Evolutionary conservation across 2,888 invertebrate genomes (phyloP).

Genomic region (Clanis bilineata): DNA sequence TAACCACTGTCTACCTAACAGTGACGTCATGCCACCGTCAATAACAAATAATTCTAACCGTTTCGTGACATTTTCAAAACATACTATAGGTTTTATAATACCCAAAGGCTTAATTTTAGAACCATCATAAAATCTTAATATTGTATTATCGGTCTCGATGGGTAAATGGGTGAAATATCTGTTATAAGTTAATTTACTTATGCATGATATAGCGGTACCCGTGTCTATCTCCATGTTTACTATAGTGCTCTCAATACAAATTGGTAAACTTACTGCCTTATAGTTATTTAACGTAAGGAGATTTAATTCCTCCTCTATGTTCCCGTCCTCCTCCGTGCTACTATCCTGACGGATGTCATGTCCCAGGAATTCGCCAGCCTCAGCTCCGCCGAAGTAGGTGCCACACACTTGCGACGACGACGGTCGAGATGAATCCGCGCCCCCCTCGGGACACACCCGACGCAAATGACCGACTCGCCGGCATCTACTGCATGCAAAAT

Average conservation of each 20-base stretch:
- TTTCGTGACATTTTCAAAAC: no score
- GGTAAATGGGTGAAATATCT: background rate
- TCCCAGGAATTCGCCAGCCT: no score
- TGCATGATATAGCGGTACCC: constrained; percentile 1
- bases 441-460: no score
- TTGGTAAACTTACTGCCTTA: background rate
- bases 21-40: background rate
- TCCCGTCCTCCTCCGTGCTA: background rate
- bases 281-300: background rate
- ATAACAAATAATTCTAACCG: background rate
- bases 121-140: background rate
- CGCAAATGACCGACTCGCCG: no score
- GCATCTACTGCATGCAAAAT: no score
- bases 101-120: background rate
- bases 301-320: background rate
- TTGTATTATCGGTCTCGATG: background rate
- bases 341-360: background rate
- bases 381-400: no score
- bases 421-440: no score
- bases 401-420: no score
- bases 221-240: background rate
- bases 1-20: no score
- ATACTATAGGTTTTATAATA: no score
- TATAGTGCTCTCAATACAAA: background rate
- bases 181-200: background rate